Conservation (phyloP, 2,888 invertebrate species). For the Apamea epomidion region DNA sequence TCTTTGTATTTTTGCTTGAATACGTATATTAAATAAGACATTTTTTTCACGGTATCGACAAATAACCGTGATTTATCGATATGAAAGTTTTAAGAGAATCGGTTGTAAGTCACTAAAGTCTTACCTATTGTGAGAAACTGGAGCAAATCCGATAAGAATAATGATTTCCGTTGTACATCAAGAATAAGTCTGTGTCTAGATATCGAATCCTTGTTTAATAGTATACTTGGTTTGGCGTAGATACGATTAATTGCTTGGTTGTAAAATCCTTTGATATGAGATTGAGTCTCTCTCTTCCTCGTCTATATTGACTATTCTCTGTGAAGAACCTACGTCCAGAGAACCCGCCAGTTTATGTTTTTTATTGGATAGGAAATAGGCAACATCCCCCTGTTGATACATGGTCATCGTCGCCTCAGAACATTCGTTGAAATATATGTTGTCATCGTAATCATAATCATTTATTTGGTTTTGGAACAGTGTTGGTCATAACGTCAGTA, state of each 20-base stretch:
- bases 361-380: no score
- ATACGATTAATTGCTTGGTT: neutral
- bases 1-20: neutral
- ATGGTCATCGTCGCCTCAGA: no score
- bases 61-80: neutral
- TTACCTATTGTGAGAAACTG: neutral
- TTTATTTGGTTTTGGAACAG: no score
- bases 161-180: neutral
- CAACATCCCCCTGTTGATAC: no score
- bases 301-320: neutral
- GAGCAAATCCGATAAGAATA: neutral
- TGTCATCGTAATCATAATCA: no score
- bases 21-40: neutral
- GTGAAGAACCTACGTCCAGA: neutral
- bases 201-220: neutral
- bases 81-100: neutral
- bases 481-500: no score
- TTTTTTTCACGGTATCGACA: neutral
- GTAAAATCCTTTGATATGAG: neutral
- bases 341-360: no score
- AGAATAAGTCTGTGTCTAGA: slow-evolving; percentile 1
- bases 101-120: neutral
- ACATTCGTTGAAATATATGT: no score
- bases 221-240: neutral
- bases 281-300: neutral